These are phyloP conservation scores for Stenurella melanura DNA, from an alignment of 2,888 invertebrate genomes.

Conservation along the genomic window DNA sequence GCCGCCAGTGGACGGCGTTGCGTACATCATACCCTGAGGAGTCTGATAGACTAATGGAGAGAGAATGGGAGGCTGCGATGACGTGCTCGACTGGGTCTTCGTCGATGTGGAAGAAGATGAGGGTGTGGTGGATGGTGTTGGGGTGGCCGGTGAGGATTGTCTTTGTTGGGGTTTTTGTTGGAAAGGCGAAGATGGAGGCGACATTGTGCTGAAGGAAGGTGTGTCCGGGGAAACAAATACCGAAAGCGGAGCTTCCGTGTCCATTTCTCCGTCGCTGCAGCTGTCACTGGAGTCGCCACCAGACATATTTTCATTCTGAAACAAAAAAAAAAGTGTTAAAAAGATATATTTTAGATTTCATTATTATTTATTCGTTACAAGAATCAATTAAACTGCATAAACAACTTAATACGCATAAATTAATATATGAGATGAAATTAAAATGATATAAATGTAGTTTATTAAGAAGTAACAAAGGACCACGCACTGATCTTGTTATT, in stretches of 20 bases:
- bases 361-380: too few relatives aligned
- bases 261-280: slow-evolving; percentile 70
- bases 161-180: slow-evolving; percentile 49
- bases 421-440: too few relatives aligned
- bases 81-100: slow-evolving; percentile 47
- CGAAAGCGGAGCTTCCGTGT: slow-evolving; percentile 59
- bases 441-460: too few relatives aligned
- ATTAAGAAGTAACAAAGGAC: too few relatives aligned
- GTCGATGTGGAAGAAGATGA: slow-evolving; percentile 52
- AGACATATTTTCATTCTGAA: slow-evolving; percentile 72
- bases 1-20: slow-evolving; percentile 72
- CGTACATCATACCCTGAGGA: slow-evolving; percentile 74
- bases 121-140: slow-evolving; percentile 41
- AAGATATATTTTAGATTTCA: too few relatives aligned
- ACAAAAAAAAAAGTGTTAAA: slow-evolving; percentile 51
- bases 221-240: slow-evolving; percentile 59
- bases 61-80: slow-evolving; percentile 59
- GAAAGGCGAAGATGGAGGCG: slow-evolving; percentile 60
- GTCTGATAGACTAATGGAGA: slow-evolving; percentile 72
- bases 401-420: too few relatives aligned
- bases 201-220: slow-evolving; percentile 56
- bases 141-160: slow-evolving; percentile 45
- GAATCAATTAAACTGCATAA: too few relatives aligned
- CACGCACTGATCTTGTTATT: too few relatives aligned
- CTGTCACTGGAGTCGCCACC: slow-evolving; percentile 70